A percentile compares a stretch with the other conserved stretches of the same genome.
Conservation (phyloP, 2,888 invertebrate species). For the Melitaea athalia region DNA sequence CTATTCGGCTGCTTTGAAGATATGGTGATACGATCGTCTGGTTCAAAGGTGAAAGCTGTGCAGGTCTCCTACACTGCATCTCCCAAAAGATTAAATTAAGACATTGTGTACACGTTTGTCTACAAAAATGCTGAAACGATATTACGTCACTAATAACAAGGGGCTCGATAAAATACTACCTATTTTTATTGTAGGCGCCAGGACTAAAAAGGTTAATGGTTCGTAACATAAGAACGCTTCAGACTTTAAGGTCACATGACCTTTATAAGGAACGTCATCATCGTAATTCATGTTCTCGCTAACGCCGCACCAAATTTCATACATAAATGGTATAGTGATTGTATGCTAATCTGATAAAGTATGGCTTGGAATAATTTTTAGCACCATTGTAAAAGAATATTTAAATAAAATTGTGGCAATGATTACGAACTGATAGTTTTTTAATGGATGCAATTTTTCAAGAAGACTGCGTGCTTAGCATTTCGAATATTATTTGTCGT, state of each 20-base stretch:
- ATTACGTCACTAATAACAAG: neutral
- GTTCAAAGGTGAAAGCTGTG: conserved; percentile 49
- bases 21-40: conserved; percentile 39
- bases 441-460: conserved; percentile 30
- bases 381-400: conserved; percentile 34
- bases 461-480: conserved; percentile 25
- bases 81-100: neutral
- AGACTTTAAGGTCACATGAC: conserved; percentile 21
- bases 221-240: conserved; percentile 16
- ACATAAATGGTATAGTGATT: conserved; percentile 44
- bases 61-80: neutral
- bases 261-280: conserved; percentile 35
- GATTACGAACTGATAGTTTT: conserved; percentile 31
- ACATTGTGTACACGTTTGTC: neutral
- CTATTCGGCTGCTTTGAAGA: conserved; percentile 46
- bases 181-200: conserved; percentile 14
- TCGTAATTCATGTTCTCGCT: conserved; percentile 41
- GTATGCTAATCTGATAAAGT: conserved; percentile 46
- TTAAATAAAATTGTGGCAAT: conserved; percentile 37
- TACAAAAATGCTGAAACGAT: neutral
- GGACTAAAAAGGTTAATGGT: conserved; percentile 25
- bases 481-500: conserved; percentile 1
- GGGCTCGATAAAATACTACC: neutral
- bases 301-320: conserved; percentile 40
- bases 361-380: conserved; percentile 37